Conservation (phyloP, 2,888 invertebrate genomes). For the Drosophila meridiana region DNA sequence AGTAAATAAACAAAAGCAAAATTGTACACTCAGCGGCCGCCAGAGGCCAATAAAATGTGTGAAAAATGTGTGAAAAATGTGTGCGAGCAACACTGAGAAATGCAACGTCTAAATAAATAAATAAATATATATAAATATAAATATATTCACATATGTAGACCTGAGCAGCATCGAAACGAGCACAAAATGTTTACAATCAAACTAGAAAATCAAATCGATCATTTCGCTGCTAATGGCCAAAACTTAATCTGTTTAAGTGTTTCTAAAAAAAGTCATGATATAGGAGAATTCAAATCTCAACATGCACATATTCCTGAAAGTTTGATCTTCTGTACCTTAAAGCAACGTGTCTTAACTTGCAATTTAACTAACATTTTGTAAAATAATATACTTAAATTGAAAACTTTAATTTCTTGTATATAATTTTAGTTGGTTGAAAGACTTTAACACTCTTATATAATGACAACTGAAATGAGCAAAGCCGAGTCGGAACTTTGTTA, state of each 20-base stretch:
- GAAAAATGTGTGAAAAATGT: constrained; percentile 78
- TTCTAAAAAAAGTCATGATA: not conserved
- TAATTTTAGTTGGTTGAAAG: not conserved
- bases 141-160: constrained; percentile 19
- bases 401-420: not conserved
- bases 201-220: constrained; percentile 72
- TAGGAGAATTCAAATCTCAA: not conserved
- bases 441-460: not conserved
- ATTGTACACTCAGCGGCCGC: constrained; percentile 70
- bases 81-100: constrained; percentile 58
- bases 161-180: constrained; percentile 30
- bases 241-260: constrained; percentile 6
- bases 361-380: too few relatives aligned
- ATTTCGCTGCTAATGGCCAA: constrained; percentile 33
- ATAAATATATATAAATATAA: constrained; percentile 39
- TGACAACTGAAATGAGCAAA: constrained; percentile 14
- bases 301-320: not conserved
- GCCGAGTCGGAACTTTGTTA: constrained; percentile 25
- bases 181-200: constrained; percentile 51
- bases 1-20: constrained; percentile 74
- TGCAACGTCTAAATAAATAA: constrained; percentile 68
- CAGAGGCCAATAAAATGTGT: constrained; percentile 73
- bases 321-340: too few relatives aligned
- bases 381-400: not conserved
- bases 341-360: too few relatives aligned